phyloP scores from a whole-genome alignment of 23 tunicate species.

The Oikopleura dioica region DNA sequence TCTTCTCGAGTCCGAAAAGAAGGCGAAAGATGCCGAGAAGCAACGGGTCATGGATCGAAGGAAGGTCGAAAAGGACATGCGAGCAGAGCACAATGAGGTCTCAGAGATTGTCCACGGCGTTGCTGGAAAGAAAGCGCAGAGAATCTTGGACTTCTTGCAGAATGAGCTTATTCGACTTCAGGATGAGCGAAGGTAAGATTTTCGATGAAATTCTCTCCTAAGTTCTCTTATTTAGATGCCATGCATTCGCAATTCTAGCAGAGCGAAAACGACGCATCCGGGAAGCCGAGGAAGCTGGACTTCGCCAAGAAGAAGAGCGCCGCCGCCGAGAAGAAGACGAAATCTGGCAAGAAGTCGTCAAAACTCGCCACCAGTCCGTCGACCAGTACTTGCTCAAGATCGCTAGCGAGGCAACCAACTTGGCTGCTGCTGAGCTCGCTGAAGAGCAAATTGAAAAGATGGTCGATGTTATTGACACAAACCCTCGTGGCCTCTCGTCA shows the following conservation, averaged over 20 bases:
- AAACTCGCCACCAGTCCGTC: slow-evolving; percentile 25
- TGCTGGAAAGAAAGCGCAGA: neutral
- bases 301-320: slow-evolving; percentile 76
- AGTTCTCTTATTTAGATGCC: neutral
- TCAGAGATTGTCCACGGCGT: slow-evolving; percentile 18
- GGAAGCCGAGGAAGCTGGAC: slow-evolving; percentile 91
- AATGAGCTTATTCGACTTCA: slow-evolving; percentile 61
- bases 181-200: slow-evolving; percentile 62
- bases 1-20: slow-evolving; percentile 48
- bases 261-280: slow-evolving; percentile 64
- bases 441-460: neutral
- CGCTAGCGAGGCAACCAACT: neutral
- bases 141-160: slow-evolving; percentile 41
- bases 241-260: slow-evolving; percentile 44
- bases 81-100: slow-evolving; percentile 18
- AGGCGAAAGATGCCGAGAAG: slow-evolving; percentile 35
- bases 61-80: neutral
- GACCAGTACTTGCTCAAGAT: neutral
- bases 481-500: too few species aligned
- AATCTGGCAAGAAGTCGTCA: slow-evolving; percentile 50
- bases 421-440: neutral
- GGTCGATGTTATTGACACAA: neutral
- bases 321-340: slow-evolving; percentile 93
- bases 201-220: neutral
- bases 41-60: slow-evolving; percentile 31